A percentile compares a stretch with the other conserved stretches of the same genome.
phyloP scores from a whole-genome alignment of 1,140 invertebrate species.

The Trachelipus rathkii region DNA sequence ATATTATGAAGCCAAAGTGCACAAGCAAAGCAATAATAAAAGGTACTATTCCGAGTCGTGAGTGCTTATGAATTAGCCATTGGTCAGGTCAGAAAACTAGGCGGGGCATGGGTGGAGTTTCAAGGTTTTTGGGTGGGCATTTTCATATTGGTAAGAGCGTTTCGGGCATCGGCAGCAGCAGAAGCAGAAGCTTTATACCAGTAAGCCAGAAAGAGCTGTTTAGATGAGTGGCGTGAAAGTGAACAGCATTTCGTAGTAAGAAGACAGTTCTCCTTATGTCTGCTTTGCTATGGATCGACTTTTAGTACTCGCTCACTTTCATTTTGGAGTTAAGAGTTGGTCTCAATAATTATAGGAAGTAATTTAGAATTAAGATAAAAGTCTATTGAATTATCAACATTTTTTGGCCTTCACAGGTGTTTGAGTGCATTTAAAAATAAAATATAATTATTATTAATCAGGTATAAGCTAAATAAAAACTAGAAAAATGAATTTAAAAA shows the following conservation, averaged over 20 bases:
- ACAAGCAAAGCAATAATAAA: no score
- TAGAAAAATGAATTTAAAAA: no score
- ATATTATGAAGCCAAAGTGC: no score
- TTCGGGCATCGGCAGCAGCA: not conserved
- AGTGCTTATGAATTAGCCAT: not conserved
- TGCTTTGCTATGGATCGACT: not conserved
- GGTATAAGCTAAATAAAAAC: no score
- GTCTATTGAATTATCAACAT: not conserved
- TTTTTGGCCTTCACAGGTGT: not conserved
- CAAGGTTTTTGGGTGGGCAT: not conserved
- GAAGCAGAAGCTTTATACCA: not conserved
- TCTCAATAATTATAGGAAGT: not conserved
- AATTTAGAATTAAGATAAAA: not conserved
- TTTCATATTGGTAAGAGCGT: not conserved
- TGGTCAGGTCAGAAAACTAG: not conserved
- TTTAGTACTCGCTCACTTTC: not conserved
- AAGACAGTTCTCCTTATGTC: not conserved
- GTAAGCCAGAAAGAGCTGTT: not conserved
- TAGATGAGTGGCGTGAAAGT: not conserved
- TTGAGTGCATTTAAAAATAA: not conserved
- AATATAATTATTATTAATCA: no score
- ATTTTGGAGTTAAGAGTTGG: not conserved
- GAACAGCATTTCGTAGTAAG: not conserved
- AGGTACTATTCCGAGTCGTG: no score
- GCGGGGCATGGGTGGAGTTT: conserved; percentile 6